Base-by-base conservation (phyloP, 2,113 vertebrate genomes). In the Mormyrus lacerda region DNA sequence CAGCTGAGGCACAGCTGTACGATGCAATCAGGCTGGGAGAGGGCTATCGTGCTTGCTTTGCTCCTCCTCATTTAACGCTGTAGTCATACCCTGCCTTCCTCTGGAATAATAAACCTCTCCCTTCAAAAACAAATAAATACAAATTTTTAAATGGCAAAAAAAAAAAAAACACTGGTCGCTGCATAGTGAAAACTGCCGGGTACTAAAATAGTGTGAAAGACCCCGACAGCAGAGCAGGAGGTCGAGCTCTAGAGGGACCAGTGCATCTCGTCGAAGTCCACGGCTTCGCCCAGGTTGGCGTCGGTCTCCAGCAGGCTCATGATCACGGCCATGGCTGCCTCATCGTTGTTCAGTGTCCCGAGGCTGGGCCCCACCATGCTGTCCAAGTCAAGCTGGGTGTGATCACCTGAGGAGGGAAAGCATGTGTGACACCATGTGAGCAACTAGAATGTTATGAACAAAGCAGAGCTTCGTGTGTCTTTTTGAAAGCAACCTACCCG, bases 261-360 rank as follows among this genome's bases (percentile, higher is more conserved):
- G 15, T 94, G 97, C 91, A 98, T 97, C 48, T 97, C 96, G 84
- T 95, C 96, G 90, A 99, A 96, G 93, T 97, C 97, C 87, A 95
- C 94, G 0, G 96, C 92, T 7, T 98, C 97, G 0, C 95, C 97
- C 87, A 98, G 93, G 86, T 97, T 96, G 27, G 96, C 96, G 9
- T 98, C 97, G 0, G 96, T 97, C 94, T 99, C 97, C 92, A 98
- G 93, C 89, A 98, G 96, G 94, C 97, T 98, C 97, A 98, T 98
- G 89, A 99, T 96, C 44, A 97, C 96, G 0, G 97, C 96, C 96
- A 99, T 96, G 9, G 96, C 95, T 10, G 96, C 96, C 93, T 98
- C 97, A 0, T 99, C 97, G 0, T 94, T 96, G 93, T 93, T 95
- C 21, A 96, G 93, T 91, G 91, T 93, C 17, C 93, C 92, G 3